phyloP scores from a whole-genome alignment of 2,797 vertebrate species.

The Salmo trutta region DNA sequence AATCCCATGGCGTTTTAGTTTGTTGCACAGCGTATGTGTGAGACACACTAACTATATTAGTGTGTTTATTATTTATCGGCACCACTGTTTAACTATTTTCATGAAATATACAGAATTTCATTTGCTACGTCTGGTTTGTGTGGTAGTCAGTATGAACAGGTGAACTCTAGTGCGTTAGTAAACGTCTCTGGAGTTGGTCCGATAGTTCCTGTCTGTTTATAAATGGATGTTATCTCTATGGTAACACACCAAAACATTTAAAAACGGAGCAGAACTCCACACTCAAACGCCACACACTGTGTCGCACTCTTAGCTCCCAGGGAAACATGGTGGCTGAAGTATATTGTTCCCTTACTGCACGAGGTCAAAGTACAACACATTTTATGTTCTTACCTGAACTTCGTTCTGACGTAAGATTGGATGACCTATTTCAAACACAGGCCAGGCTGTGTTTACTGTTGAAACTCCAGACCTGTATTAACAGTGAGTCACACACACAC shows the following conservation, averaged over 20 bases:
- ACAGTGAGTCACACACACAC: neutral
- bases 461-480: neutral
- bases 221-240: neutral
- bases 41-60: too few relatives aligned
- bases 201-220: neutral
- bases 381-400: neutral
- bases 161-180: neutral
- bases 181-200: neutral
- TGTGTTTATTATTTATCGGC: neutral
- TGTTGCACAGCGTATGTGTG: neutral
- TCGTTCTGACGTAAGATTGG: neutral
- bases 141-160: neutral
- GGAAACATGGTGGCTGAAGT: neutral
- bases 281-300: neutral
- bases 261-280: neutral
- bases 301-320: neutral
- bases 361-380: neutral
- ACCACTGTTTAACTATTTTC: neutral
- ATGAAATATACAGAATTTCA: too few relatives aligned
- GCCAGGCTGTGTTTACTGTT: neutral
- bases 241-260: neutral
- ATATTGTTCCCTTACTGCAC: neutral
- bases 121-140: neutral
- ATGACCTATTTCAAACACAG: neutral
- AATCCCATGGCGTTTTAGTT: neutral